Percentiles rank a stretch among this genome's conserved stretches.
These are phyloP conservation scores for Heliconius cydno DNA, from an alignment of 2,888 invertebrate species.

Conservation along the genomic window DNA sequence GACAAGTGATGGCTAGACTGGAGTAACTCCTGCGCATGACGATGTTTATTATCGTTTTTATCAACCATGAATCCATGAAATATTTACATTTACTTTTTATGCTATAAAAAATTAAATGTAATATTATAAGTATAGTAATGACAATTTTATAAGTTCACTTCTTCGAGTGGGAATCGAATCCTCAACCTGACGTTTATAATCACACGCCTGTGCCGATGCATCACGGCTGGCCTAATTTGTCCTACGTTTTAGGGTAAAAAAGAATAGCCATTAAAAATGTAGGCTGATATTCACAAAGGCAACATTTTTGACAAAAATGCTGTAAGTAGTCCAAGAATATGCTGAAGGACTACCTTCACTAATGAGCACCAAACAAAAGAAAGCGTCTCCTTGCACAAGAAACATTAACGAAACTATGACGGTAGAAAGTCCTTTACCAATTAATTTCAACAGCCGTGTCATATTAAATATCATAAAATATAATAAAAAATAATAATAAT, in stretches of 20 bases:
- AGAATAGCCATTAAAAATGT: slow-evolving; percentile 5
- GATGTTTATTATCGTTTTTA: slow-evolving; percentile 8
- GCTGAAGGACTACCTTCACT: background rate
- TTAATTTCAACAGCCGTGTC: background rate
- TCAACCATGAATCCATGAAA: background rate
- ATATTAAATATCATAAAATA: background rate
- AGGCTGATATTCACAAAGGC: slow-evolving; percentile 2
- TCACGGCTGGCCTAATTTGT: background rate
- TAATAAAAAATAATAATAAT: background rate
- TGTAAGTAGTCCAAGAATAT: slow-evolving; percentile 25
- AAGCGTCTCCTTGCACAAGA: background rate
- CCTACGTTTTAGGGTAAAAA: background rate
- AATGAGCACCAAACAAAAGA: slow-evolving; percentile 15
- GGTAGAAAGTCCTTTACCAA: background rate
- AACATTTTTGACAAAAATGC: slow-evolving; percentile 13
- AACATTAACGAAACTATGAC: background rate
- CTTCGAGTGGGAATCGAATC: too few relatives aligned
- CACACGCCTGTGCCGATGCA: background rate
- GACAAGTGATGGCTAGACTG: slow-evolving; percentile 38
- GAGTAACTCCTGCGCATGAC: slow-evolving; percentile 30
- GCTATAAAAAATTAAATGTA: background rate
- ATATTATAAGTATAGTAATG: too few relatives aligned
- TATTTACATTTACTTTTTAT: background rate
- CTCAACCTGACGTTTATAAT: background rate
- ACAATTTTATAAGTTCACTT: too few relatives aligned